A percentile compares a stretch with the other conserved stretches of the same genome.
Evolutionary conservation across 2,797 vertebrate species (phyloP).

Genomic region (Chelon auratus): DNA sequence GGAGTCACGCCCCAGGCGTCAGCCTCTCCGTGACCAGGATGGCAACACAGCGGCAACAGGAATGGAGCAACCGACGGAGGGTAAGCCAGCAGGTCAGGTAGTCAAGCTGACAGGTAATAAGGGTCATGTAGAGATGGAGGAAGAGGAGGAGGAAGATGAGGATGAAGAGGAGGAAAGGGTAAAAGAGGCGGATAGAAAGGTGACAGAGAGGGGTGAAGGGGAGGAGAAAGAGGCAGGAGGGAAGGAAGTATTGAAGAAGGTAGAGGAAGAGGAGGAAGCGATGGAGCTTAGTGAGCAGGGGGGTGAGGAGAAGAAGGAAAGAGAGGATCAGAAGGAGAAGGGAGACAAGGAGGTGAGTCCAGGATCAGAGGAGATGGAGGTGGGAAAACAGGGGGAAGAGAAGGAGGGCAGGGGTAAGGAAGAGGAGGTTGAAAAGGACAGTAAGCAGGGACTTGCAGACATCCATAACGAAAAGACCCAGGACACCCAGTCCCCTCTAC

Average conservation of each 20-base stretch:
- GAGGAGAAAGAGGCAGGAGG: slow-evolving; percentile 82
- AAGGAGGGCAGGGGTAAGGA: slow-evolving; percentile 73
- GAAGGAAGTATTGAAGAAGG: slow-evolving; percentile 80
- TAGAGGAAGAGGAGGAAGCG: slow-evolving; percentile 78
- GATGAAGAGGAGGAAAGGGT: slow-evolving; percentile 79
- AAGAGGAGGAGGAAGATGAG: slow-evolving; percentile 88
- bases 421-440: slow-evolving; percentile 42
- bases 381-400: slow-evolving; percentile 76
- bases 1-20: slow-evolving; percentile 97
- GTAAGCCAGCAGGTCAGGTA: slow-evolving; percentile 98
- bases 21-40: slow-evolving; percentile 91
- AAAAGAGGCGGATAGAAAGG: slow-evolving; percentile 85
- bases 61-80: slow-evolving; percentile 91
- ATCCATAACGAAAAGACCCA: slow-evolving; percentile 56
- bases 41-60: slow-evolving; percentile 89
- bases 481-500: slow-evolving; percentile 45
- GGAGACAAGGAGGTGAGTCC: slow-evolving; percentile 84
- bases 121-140: slow-evolving; percentile 88
- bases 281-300: slow-evolving; percentile 52
- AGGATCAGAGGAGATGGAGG: slow-evolving; percentile 85
- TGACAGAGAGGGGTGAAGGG: slow-evolving; percentile 81
- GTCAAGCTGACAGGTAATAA: slow-evolving; percentile 97
- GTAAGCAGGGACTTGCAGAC: slow-evolving; percentile 60
- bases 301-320: slow-evolving; percentile 20
- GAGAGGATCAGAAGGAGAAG: slow-evolving; percentile 60